A percentile compares a stretch with the other conserved stretches of the same genome.
These are phyloP conservation scores for Charina bottae DNA, from an alignment of 2,113 vertebrate species.

Conservation along the genomic window DNA sequence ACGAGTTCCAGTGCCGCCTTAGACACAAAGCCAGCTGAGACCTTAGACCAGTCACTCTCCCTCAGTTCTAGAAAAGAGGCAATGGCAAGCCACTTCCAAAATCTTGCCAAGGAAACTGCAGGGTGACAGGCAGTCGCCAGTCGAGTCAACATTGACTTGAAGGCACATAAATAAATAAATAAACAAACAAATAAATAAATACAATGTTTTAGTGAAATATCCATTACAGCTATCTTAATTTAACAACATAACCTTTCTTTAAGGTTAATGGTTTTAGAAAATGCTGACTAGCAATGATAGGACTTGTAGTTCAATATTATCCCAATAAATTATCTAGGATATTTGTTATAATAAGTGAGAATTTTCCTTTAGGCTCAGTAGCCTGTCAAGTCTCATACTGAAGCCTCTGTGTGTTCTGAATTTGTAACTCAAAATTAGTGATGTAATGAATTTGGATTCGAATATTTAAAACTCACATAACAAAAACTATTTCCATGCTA, in stretches of 20 bases:
- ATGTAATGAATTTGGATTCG: conserved; percentile 5
- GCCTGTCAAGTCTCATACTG: background rate
- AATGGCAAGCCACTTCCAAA: too few species aligned
- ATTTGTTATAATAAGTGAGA: background rate
- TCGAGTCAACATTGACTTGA: too few species aligned
- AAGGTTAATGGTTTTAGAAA: background rate
- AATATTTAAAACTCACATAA: background rate
- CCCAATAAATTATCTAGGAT: background rate
- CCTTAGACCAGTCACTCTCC: background rate
- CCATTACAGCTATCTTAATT: background rate
- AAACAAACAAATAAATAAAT: too few species aligned
- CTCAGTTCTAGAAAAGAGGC: background rate
- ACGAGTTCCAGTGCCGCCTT: background rate
- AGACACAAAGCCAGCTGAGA: background rate
- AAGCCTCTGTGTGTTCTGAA: conserved; percentile 11
- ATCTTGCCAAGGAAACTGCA: too few species aligned
- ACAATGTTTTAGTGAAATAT: background rate
- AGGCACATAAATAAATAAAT: too few species aligned
- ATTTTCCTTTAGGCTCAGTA: background rate
- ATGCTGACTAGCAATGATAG: background rate
- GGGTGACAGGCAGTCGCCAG: too few species aligned
- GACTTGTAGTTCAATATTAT: too few species aligned
- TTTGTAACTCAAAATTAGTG: background rate
- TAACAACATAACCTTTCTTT: background rate
- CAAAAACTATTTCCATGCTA: background rate